phyloP scores from a whole-genome alignment of 2,888 invertebrate genomes.

The Trichogramma evanescens region DNA sequence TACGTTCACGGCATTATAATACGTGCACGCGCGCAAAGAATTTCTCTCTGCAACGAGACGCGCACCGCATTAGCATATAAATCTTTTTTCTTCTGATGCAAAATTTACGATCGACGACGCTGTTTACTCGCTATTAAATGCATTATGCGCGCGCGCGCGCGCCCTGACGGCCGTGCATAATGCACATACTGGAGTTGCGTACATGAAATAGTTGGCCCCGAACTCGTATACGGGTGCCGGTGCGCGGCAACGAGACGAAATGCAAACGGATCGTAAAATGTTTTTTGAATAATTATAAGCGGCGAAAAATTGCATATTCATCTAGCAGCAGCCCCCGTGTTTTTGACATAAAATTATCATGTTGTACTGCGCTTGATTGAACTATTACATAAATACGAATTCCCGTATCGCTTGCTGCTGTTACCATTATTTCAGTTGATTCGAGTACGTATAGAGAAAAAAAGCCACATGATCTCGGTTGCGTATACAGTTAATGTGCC shows the following conservation, averaged over 20 bases:
- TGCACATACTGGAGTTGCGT: too few species aligned
- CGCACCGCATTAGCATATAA: not conserved
- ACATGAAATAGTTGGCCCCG: too few species aligned
- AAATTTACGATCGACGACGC: conserved; percentile 12
- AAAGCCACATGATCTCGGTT: not conserved
- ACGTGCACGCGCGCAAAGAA: too few species aligned
- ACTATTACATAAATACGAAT: conserved; percentile 4
- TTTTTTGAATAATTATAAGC: too few species aligned
- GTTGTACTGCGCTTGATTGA: conserved; percentile 1
- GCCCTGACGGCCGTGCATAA: too few species aligned
- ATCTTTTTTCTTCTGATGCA: not conserved
- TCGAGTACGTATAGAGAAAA: conserved; percentile 2
- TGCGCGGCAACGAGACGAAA: too few species aligned
- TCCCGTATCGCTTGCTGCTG: not conserved
- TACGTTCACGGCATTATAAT: too few species aligned
- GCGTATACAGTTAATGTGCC: too few species aligned
- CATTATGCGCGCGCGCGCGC: not conserved
- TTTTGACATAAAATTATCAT: not conserved
- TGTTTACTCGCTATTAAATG: conserved; percentile 17
- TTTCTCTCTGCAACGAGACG: not conserved
- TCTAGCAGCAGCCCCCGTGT: too few species aligned
- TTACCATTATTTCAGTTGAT: conserved; percentile 6
- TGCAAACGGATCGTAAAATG: too few species aligned
- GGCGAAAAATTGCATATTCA: too few species aligned
- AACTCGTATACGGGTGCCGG: too few species aligned